A percentile compares a stretch with the other conserved stretches of the same genome.
phyloP scores from a whole-genome alignment of 2,888 invertebrate genomes.

The Stratiomys singularior region DNA sequence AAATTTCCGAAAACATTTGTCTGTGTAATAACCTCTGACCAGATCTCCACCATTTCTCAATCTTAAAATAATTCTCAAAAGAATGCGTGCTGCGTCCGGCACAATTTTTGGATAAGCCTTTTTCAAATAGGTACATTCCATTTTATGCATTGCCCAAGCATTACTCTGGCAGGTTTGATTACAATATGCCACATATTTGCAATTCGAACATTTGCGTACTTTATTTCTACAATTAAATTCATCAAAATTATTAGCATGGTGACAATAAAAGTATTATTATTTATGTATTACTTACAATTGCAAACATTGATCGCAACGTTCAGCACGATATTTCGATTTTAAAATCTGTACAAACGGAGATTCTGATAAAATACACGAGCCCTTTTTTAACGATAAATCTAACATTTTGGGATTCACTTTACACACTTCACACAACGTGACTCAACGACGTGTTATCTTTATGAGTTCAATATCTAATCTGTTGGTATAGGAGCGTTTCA shows the following conservation, averaged over 20 bases:
- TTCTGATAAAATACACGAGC: constrained; percentile 76
- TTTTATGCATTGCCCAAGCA: constrained; percentile 85
- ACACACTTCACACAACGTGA: neutral
- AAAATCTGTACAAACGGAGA: constrained; percentile 81
- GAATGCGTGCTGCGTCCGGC: constrained; percentile 84
- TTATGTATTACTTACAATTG: constrained; percentile 69
- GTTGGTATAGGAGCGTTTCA: neutral
- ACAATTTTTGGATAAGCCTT: constrained; percentile 76
- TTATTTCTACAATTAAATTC: constrained; percentile 69
- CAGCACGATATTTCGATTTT: constrained; percentile 75
- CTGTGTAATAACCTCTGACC: constrained; percentile 75
- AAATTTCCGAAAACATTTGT: constrained; percentile 78
- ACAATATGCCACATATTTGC: constrained; percentile 86
- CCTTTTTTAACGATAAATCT: constrained; percentile 65
- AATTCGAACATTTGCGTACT: constrained; percentile 83
- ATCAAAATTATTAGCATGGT: neutral
- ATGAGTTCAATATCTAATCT: neutral
- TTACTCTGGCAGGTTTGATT: constrained; percentile 81
- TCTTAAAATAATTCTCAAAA: constrained; percentile 76
- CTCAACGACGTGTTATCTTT: neutral
- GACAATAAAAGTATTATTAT: neutral
- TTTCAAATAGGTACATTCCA: constrained; percentile 82
- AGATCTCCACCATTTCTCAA: constrained; percentile 74
- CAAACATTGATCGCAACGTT: constrained; percentile 82
- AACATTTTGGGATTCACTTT: neutral